Conservation (phyloP, 2,888 invertebrate species). For the Apotomis capreana region DNA sequence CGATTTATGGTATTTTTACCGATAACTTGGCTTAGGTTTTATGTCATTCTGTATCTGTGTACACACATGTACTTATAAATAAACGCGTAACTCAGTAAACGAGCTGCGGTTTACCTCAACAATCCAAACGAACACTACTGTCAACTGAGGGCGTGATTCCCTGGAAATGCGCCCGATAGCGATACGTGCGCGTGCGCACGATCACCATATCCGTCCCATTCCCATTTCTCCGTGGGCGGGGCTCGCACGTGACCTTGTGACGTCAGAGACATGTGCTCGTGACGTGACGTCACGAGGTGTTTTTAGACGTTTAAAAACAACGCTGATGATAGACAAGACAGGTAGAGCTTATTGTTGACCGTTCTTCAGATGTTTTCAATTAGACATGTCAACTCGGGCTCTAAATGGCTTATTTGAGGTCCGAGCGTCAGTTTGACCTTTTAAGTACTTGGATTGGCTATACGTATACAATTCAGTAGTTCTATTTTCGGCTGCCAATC, state of each 20-base stretch:
- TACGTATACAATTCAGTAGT: conserved; percentile 1
- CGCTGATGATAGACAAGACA: conserved; percentile 6
- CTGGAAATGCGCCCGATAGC: conserved; percentile 13
- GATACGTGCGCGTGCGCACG: conserved; percentile 5
- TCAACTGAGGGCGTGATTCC: conserved; percentile 13
- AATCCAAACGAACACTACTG: conserved; percentile 2
- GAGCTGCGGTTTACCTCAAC: conserved; percentile 24
- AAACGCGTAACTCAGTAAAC: conserved; percentile 17
- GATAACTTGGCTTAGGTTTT: background rate
- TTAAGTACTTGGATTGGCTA: background rate
- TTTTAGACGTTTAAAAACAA: conserved; percentile 4
- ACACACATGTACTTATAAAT: background rate
- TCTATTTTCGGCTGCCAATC: conserved; percentile 20
- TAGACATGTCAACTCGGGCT: background rate
- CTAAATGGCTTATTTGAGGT: too few relatives aligned
- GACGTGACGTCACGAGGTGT: conserved; percentile 22
- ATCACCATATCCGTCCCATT: conserved; percentile 25
- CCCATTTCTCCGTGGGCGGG: conserved; percentile 35
- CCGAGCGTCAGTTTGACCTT: too few relatives aligned
- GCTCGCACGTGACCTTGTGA: conserved; percentile 31
- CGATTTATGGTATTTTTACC: too few relatives aligned
- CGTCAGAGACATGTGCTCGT: conserved; percentile 29
- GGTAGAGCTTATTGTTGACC: background rate
- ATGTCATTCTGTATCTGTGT: background rate
- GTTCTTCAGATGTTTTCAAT: background rate